Evolutionary conservation across 2,797 vertebrate species (phyloP).

Genomic region (Poecilia wingei): DNA sequence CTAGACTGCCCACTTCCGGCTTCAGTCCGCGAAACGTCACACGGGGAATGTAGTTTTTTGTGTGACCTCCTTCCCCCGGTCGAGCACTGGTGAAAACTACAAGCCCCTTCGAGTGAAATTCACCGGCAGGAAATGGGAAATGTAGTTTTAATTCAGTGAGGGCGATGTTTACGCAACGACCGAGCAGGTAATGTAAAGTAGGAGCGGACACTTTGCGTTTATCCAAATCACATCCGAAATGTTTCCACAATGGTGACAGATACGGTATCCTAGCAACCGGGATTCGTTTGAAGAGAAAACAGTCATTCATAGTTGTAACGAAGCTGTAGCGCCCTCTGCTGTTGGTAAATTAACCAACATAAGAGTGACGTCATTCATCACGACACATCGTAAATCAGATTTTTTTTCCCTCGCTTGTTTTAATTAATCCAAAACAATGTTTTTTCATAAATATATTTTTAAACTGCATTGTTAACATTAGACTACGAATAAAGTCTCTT

Average conservation of each 20-base stretch:
- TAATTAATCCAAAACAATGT: background rate
- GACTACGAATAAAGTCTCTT: background rate
- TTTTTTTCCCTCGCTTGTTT: background rate
- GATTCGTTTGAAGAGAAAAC: background rate
- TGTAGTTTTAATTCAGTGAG: slow-evolving; percentile 48
- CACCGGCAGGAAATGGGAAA: background rate
- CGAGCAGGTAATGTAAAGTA: slow-evolving; percentile 11
- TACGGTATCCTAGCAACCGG: background rate
- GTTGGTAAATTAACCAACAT: background rate
- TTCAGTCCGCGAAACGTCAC: background rate
- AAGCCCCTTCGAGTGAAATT: background rate
- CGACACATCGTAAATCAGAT: background rate
- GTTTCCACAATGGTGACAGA: background rate
- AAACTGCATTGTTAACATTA: background rate
- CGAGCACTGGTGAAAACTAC: slow-evolving; percentile 40
- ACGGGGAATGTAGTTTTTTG: slow-evolving; percentile 58
- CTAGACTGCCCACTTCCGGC: slow-evolving; percentile 60
- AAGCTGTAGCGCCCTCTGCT: slow-evolving; percentile 14
- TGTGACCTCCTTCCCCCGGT: accelerated
- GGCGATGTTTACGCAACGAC: slow-evolving; percentile 64
- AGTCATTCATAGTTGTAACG: background rate
- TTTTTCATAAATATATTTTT: too few relatives aligned
- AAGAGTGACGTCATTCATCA: background rate
- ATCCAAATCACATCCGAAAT: slow-evolving; percentile 6
- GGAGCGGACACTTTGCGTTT: slow-evolving; percentile 16